Evolutionary conservation across 2,888 invertebrate genomes (phyloP).

Genomic region (Thyatira batis): DNA sequence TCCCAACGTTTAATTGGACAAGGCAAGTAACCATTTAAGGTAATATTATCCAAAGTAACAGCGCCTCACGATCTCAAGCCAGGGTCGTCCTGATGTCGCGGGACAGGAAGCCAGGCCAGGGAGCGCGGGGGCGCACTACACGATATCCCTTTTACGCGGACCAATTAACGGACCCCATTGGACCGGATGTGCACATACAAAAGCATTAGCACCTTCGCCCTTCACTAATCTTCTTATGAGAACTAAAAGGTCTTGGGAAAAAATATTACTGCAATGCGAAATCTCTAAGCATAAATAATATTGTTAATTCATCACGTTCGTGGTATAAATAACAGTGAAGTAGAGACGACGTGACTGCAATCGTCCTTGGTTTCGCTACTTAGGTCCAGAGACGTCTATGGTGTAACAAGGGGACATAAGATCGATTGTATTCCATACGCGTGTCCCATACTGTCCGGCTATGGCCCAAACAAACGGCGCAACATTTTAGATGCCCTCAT

Average conservation of each 20-base stretch:
- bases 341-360: slow-evolving; percentile 50
- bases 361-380: slow-evolving; percentile 63
- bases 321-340: slow-evolving; percentile 33
- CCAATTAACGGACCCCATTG: slow-evolving; percentile 78
- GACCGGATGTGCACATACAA: slow-evolving; percentile 77
- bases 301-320: slow-evolving; percentile 36
- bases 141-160: slow-evolving; percentile 81
- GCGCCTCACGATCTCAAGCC: slow-evolving; percentile 52
- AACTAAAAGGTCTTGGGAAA: slow-evolving; percentile 53
- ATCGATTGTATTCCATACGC: slow-evolving; percentile 59
- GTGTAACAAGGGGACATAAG: slow-evolving; percentile 45
- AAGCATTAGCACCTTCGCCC: slow-evolving; percentile 79
- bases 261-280: slow-evolving; percentile 52
- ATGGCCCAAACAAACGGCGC: slow-evolving; percentile 15
- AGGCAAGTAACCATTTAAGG: slow-evolving; percentile 51
- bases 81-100: slow-evolving; percentile 50
- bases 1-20: slow-evolving; percentile 52
- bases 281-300: slow-evolving; percentile 32
- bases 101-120: slow-evolving; percentile 64
- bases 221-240: slow-evolving; percentile 73
- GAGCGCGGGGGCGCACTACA: slow-evolving; percentile 64
- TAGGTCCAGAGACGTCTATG: slow-evolving; percentile 47
- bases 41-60: slow-evolving; percentile 49
- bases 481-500: background rate
- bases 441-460: slow-evolving; percentile 36